These are phyloP conservation scores for Uloborus plumipes DNA, from an alignment of 2,888 invertebrate species.

Conservation along the genomic window DNA sequence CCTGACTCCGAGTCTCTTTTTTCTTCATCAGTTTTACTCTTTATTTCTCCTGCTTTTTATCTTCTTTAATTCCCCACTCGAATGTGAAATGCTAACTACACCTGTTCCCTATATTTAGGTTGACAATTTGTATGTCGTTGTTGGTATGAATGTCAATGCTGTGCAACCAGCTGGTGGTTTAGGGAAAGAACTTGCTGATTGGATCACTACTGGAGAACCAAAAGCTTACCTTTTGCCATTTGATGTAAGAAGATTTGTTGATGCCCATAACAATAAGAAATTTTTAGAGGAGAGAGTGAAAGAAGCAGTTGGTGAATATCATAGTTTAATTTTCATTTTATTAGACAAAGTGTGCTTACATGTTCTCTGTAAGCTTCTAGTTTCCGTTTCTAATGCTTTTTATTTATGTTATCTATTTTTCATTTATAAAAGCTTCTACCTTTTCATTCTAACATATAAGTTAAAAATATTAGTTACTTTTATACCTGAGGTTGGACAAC, in stretches of 20 bases:
- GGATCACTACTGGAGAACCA: constrained; percentile 79
- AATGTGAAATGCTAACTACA: too few relatives aligned
- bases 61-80: too few relatives aligned
- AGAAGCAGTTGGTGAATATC: constrained; percentile 81
- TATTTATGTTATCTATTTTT: too few relatives aligned
- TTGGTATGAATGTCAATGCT: constrained; percentile 81
- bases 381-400: too few relatives aligned
- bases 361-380: too few relatives aligned
- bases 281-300: constrained; percentile 91
- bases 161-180: constrained; percentile 81
- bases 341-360: not conserved
- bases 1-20: too few relatives aligned
- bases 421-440: too few relatives aligned
- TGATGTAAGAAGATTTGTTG: constrained; percentile 90
- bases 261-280: constrained; percentile 93
- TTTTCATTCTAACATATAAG: too few relatives aligned
- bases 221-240: constrained; percentile 81
- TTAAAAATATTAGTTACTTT: too few relatives aligned
- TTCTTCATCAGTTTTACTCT: too few relatives aligned
- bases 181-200: constrained; percentile 79
- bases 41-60: too few relatives aligned
- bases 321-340: not conserved
- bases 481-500: too few relatives aligned
- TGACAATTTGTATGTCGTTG: constrained; percentile 81
- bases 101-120: constrained; percentile 71